Evolutionary conservation across 1,140 invertebrate genomes (phyloP).

Genomic region (Drosophila sechellia): DNA sequence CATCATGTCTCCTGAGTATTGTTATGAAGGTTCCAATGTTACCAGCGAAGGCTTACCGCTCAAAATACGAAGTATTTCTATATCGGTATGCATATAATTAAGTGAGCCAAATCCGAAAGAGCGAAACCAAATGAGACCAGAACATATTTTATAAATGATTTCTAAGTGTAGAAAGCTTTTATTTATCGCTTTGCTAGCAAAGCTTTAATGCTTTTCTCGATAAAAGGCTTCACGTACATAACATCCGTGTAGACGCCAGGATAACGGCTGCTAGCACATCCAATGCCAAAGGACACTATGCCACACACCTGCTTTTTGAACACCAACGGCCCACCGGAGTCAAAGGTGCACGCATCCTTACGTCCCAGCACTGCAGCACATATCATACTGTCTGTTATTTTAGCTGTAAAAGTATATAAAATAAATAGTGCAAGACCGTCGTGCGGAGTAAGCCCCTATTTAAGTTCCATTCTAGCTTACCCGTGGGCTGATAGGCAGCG

Average conservation of each 20-base stretch:
- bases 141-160: neutral
- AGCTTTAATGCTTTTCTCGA: constrained; percentile 16
- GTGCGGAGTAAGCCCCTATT: too few relatives aligned
- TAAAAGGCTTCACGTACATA: constrained; percentile 69
- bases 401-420: neutral
- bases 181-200: neutral
- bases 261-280: constrained; percentile 61
- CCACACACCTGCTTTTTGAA: constrained; percentile 56
- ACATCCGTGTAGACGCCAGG: constrained; percentile 74
- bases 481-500: neutral
- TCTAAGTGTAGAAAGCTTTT: neutral
- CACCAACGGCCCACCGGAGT: constrained; percentile 69
- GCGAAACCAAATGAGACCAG: neutral
- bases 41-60: too few relatives aligned
- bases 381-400: constrained; percentile 59
- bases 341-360: constrained; percentile 69
- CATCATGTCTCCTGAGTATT: neutral
- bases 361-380: constrained; percentile 52
- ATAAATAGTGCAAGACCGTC: too few relatives aligned
- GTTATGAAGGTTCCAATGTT: too few relatives aligned
- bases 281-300: constrained; percentile 69
- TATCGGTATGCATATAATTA: neutral
- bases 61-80: too few relatives aligned
- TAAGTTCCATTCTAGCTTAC: constrained; percentile 18
- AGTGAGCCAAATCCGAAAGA: neutral